These are phyloP conservation scores for Leptinotarsa defecta DNA, from an alignment of 1,140 invertebrate species.

Conservation along the genomic window DNA sequence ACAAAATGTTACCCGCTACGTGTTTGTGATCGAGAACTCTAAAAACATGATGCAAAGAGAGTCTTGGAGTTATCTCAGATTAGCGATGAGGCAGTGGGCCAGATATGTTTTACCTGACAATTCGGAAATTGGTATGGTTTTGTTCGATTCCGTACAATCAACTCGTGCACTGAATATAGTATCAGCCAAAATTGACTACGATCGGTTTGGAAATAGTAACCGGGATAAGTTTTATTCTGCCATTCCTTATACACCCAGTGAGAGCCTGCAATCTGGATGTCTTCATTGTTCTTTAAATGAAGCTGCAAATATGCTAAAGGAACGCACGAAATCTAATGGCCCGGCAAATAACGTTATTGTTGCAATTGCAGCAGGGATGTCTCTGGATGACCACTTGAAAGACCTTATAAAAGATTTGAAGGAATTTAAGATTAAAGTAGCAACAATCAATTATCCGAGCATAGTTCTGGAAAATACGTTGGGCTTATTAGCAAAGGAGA, in stretches of 20 bases:
- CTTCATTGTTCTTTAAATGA: slow-evolving; percentile 59
- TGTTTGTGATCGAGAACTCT: slow-evolving; percentile 62
- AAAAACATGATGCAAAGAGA: slow-evolving; percentile 62
- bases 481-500: slow-evolving; percentile 58
- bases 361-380: slow-evolving; percentile 60
- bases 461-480: slow-evolving; percentile 53
- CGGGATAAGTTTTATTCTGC: slow-evolving; percentile 58
- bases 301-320: slow-evolving; percentile 60
- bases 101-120: slow-evolving; percentile 60
- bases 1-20: slow-evolving; percentile 59
- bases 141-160: slow-evolving; percentile 55
- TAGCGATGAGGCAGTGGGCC: slow-evolving; percentile 63
- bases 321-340: slow-evolving; percentile 53
- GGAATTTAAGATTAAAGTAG: slow-evolving; percentile 55
- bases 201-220: slow-evolving; percentile 50
- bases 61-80: slow-evolving; percentile 64
- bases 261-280: slow-evolving; percentile 57
- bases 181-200: slow-evolving; percentile 39
- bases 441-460: slow-evolving; percentile 60
- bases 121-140: slow-evolving; percentile 59
- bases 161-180: slow-evolving; percentile 44
- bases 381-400: slow-evolving; percentile 46
- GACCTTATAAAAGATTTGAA: slow-evolving; percentile 51
- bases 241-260: slow-evolving; percentile 60
- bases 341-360: slow-evolving; percentile 62